Base-by-base conservation (phyloP, 2,797 vertebrate species). In the Malurus leucopterus region DNA sequence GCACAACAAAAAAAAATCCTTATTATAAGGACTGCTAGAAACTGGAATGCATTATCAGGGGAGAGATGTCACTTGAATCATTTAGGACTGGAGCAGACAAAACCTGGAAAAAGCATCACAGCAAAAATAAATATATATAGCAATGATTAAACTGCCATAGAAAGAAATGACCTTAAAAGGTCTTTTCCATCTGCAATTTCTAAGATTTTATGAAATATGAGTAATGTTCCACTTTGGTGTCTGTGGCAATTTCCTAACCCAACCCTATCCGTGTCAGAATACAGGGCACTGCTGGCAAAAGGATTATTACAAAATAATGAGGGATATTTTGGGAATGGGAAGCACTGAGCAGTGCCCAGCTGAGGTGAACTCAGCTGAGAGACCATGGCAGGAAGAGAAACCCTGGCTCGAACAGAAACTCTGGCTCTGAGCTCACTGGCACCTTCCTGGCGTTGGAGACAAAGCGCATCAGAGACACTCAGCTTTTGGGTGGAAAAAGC, bases 61-160 rank as follows among this genome's bases (percentile, higher is more conserved):
- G 47, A 92, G 47, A 73, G 15, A 58, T 49, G 44, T 32, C 40
- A 69, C 47, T 38, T 53, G 32, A 89, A 20, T 55, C 30, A 83
- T 53, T 59, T 72, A 75, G 84, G 20, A 43, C 34, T 29, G 30
- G 18, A 70, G 22, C 34, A 84, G n/a, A 79, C 27, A 59, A 82
- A 90, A 55, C 6, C 41, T 92, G 93, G 86, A 84, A 94, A 93
- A 94, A 69, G 8, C 23, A 65, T 73, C 53, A 34, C 59, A 82
- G 55, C 44, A 88, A 76, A 87, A 64, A 73, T 55, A 89, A 75
- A 78, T 38, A 84, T 47, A 63, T 5, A 87, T 1, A 49, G 44
- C 12, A 57, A 61, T 76, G 47, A 92, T 72, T 80, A 79, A 90
- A 77, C 44, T 71, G 50, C 41, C 54, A 43, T 12, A 88, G 54